A percentile compares a stretch with the other conserved stretches of the same genome.
Conservation (phyloP, 2,888 invertebrate genomes). For the Zelleria hepariella region DNA sequence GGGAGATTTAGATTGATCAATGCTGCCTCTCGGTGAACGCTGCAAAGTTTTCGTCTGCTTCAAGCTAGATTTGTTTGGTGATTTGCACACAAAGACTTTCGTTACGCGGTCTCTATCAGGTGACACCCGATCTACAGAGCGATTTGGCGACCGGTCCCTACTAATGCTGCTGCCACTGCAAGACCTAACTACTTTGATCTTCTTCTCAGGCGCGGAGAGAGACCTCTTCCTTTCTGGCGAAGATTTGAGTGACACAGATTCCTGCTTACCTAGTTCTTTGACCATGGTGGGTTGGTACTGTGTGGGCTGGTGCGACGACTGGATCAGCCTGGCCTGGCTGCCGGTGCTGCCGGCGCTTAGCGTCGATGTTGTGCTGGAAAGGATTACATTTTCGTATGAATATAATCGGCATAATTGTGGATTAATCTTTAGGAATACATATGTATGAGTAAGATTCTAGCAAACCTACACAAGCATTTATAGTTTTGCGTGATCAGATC, state of each 20-base stretch:
- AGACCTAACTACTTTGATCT: constrained; percentile 65
- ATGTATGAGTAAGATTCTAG: constrained; percentile 54
- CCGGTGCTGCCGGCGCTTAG: constrained; percentile 94
- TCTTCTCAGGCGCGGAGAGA: constrained; percentile 41
- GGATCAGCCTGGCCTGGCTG: constrained; percentile 92
- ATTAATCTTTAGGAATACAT: constrained; percentile 27
- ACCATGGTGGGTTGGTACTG: constrained; percentile 91
- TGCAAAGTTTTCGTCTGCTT: constrained; percentile 54
- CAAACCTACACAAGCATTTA: constrained; percentile 34
- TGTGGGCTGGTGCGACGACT: constrained; percentile 93
- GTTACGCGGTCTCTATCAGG: constrained; percentile 62
- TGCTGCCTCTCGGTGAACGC: constrained; percentile 70
- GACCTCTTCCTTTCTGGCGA: constrained; percentile 52
- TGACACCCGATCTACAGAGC: constrained; percentile 32
- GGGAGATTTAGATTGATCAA: constrained; percentile 63
- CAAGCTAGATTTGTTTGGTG: constrained; percentile 61
- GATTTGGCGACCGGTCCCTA: constrained; percentile 56
- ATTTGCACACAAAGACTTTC: constrained; percentile 65
- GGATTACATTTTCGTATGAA: constrained; percentile 1
- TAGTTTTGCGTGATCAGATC: neutral
- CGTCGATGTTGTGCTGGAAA: constrained; percentile 90
- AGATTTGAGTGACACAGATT: constrained; percentile 66
- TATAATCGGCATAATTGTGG: neutral
- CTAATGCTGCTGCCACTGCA: constrained; percentile 67
- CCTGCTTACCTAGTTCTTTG: constrained; percentile 90